Percentiles rank a stretch among this genome's conserved stretches.
phyloP scores from a whole-genome alignment of 2,113 vertebrate genomes.

The Microcebus lehilahytsara region DNA sequence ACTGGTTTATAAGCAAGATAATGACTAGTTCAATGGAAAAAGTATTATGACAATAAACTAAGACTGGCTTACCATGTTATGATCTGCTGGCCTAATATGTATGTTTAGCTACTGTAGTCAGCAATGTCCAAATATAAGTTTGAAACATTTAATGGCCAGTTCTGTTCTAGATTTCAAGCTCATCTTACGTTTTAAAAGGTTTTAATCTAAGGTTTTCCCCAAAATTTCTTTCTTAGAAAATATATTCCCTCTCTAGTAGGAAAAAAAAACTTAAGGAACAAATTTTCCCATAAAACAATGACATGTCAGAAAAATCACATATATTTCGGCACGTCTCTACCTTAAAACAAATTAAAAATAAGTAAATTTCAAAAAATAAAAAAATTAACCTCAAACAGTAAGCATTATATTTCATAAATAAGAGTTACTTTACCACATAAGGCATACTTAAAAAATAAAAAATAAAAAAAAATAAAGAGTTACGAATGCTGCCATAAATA shows the following conservation, averaged over 20 bases:
- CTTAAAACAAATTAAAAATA: constrained; percentile 25
- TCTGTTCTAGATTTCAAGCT: constrained; percentile 77
- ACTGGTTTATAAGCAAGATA: constrained; percentile 69
- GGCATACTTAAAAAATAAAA: no score
- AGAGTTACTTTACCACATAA: background rate
- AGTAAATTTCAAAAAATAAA: background rate
- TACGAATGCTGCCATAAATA: constrained; percentile 25
- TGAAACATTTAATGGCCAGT: constrained; percentile 73
- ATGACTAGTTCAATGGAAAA: constrained; percentile 74
- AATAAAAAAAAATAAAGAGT: background rate
- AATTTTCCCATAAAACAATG: constrained; percentile 1
- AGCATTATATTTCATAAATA: constrained; percentile 25
- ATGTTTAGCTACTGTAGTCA: constrained; percentile 70
- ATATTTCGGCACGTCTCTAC: background rate
- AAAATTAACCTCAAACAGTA: constrained; percentile 16
- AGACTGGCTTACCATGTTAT: constrained; percentile 69
- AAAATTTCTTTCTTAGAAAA: constrained; percentile 18
- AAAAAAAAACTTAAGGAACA: background rate
- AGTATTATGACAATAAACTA: constrained; percentile 59
- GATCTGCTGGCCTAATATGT: constrained; percentile 67
- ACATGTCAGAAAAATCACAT: background rate
- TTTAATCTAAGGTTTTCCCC: constrained; percentile 56
- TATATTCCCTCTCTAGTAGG: background rate
- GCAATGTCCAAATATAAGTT: constrained; percentile 59
- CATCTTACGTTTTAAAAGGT: constrained; percentile 67